phyloP scores from a whole-genome alignment of 1,140 invertebrate genomes.

The Sitobion miscanthi region DNA sequence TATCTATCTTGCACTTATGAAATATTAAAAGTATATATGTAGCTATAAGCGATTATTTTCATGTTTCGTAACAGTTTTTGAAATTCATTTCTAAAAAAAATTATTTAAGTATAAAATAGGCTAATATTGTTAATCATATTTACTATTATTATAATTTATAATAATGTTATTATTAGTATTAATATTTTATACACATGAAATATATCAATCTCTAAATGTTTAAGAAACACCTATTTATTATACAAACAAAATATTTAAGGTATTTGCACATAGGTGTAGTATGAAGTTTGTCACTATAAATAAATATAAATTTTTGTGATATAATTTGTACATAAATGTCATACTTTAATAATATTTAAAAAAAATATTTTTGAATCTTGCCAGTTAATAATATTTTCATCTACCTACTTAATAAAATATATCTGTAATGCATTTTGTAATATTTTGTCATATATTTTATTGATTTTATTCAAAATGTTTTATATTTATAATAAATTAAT shows the following conservation, averaged over 20 bases:
- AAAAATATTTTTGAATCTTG: constrained; percentile 52
- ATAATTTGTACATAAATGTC: constrained; percentile 24
- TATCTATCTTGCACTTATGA: neutral
- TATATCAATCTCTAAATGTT: neutral
- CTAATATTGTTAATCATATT: constrained; percentile 37
- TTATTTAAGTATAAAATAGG: neutral
- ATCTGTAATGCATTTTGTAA: neutral
- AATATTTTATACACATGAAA: constrained; percentile 32
- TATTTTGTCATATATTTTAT: neutral
- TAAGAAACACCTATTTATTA: neutral
- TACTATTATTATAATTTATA: constrained; percentile 44
- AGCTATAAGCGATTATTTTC: neutral
- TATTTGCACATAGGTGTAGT: neutral
- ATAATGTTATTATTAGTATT: constrained; percentile 29
- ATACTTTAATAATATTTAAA: constrained; percentile 19
- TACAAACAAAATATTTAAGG: neutral
- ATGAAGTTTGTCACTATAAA: neutral
- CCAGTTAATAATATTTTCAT: constrained; percentile 25
- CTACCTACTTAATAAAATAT: constrained; percentile 27
- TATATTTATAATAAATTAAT: constrained; percentile 2
- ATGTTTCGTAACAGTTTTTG: neutral
- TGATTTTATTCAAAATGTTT: neutral
- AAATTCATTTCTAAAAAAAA: constrained; percentile 2
- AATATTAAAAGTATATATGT: neutral
- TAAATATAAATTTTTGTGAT: constrained; percentile 39